Evolutionary conservation across 2,888 invertebrate genomes (phyloP), one percentile per base, ranked within the genome.

Genomic region (Vandiemenella viatica): DNA sequence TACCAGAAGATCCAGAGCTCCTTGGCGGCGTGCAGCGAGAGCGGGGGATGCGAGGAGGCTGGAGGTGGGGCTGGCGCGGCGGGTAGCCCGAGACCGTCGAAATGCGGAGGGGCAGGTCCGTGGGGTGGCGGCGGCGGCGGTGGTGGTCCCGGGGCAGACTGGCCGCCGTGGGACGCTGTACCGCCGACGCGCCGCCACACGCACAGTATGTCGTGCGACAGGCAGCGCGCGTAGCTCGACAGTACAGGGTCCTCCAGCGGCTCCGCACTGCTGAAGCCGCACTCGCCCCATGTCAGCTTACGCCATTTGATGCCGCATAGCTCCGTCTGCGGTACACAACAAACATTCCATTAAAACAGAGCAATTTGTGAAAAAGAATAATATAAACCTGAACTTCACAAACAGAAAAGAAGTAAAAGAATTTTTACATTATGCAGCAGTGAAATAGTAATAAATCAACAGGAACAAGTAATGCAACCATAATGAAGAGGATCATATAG

Each of bases 1-100:
- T 97, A 98, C 97, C 97, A 98, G 75, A 98, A 99, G 68, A 98
- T 88, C 97, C 97, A 98, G 54, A 99, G 78, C 69, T 98, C 97
- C 74, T 96, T 97, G 67, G 88, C 83, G 63, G 87, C 83, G 65
- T 83, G 79, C 60, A 88, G 75, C 60, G 85, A 83, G 61, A 88
- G 77, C 57, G 87, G 85, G 63, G 83, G 83, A 50, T 59, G 59
- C 22, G 21, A 17, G 72, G 72, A 62, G 70, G 74, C 64, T 73
- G 75, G 63, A 69, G 71, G 62, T 69, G 65, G 43, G 63, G 65
- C 49, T 74, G 71, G 57, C 70, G 72, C 55, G 72, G 71, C 52
- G 72, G 70, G 43, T 21, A 42, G 42, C 5, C 42, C 42, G 8
- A 53, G 43, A 23, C 20, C 26, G 45, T 42, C 32, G 51, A 44